These are phyloP conservation scores for Scatophagus argus DNA, from an alignment of 2,113 vertebrate species.

Conservation along the genomic window DNA sequence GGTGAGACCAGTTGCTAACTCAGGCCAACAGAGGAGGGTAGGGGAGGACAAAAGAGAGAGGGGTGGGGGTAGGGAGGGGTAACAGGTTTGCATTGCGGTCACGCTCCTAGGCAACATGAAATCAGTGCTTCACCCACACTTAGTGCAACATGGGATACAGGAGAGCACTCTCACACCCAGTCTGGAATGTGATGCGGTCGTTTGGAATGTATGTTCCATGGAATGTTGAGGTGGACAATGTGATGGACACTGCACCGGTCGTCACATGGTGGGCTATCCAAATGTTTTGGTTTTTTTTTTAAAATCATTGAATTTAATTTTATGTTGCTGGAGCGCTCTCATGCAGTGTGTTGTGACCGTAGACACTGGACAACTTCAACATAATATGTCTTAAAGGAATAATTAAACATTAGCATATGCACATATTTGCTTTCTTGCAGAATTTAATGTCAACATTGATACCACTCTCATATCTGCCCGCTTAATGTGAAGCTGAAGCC, in stretches of 20 bases:
- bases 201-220: conserved; percentile 71
- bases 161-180: conserved; percentile 57
- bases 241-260: background rate
- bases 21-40: background rate
- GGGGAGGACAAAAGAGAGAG: background rate
- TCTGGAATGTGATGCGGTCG: conserved; percentile 72
- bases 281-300: background rate
- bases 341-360: conserved; percentile 13
- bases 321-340: background rate
- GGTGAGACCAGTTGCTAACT: conserved; percentile 24
- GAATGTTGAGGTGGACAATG: conserved; percentile 69
- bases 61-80: background rate
- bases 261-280: background rate
- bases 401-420: background rate
- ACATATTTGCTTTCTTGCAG: background rate
- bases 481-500: background rate
- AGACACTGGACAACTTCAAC: background rate
- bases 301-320: background rate
- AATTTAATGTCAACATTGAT: background rate
- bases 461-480: background rate
- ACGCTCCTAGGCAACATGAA: conserved; percentile 70
- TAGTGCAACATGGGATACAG: conserved; percentile 69
- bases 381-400: background rate
- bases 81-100: conserved; percentile 78
- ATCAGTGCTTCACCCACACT: conserved; percentile 65